Evolutionary conservation across 2,113 vertebrate genomes (phyloP).

Genomic region (Callocephalon fimbriatum): DNA sequence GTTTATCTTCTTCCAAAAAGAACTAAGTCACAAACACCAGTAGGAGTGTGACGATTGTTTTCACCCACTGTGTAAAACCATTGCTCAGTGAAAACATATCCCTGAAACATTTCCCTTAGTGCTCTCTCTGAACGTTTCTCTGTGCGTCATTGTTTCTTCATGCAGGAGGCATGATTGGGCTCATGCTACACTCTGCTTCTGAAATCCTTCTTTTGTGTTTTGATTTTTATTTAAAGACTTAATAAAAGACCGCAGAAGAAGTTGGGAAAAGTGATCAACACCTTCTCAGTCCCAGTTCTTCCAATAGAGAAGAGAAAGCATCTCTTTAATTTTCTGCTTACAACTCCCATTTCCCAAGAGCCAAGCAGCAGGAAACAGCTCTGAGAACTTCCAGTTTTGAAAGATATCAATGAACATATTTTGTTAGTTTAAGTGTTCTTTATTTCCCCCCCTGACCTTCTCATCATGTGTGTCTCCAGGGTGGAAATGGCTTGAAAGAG

Average conservation of each 20-base stretch:
- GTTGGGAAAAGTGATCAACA: neutral
- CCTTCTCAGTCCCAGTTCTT: neutral
- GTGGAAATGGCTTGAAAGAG: neutral
- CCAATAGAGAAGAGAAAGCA: neutral
- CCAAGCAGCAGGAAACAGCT: neutral
- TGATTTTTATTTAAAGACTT: neutral
- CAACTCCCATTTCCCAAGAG: neutral
- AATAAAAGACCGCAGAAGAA: neutral
- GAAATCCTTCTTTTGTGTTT: neutral
- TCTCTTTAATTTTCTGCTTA: neutral
- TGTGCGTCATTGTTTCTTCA: neutral
- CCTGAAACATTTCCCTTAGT: neutral
- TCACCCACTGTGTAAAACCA: neutral
- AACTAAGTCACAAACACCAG: neutral
- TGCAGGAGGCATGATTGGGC: neutral
- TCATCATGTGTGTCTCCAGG: neutral
- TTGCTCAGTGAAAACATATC: neutral
- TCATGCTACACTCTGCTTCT: neutral
- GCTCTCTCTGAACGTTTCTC: neutral
- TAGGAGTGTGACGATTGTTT: neutral
- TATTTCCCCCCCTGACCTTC: neutral
- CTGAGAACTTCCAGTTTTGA: neutral
- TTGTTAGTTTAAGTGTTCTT: neutral
- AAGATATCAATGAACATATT: neutral
- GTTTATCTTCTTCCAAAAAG: neutral